Base-by-base conservation (phyloP, 2,113 vertebrate species). In the Phasianus colchicus region DNA sequence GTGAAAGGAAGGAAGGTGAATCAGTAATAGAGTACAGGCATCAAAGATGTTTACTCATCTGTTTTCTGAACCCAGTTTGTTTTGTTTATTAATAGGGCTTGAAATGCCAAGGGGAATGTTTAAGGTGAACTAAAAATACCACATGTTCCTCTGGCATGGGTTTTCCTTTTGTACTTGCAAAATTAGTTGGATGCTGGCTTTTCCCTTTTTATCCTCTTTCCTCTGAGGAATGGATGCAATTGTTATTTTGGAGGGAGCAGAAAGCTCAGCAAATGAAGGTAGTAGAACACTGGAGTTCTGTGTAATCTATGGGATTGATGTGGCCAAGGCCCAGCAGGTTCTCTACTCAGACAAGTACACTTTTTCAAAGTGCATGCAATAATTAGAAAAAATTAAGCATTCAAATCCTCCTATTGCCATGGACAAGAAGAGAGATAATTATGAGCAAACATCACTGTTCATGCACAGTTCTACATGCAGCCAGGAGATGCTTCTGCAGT, bases 1-100 rank as follows among this genome's bases (percentile, higher is more conserved):
- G 67, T 21, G 65, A 6, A 19, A 60, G 72, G 50, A 48, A 80
- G 88, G 86, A 72, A 54, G 50, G 60, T 70, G 47, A 89, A 66
- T 81, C 80, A n/a, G 55, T 19, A 72, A 58, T 50, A 22, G 57
- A 34, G 57, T 13, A 60, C 93, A 74, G 61, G 32, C 94, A 43
- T 42, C 81, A 88, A 2, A 86, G 83, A 42, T 89, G 52, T 85
- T 89, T 89, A 77, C 70, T 90, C 58, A 54, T 86, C 61, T 91
- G 86, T 83, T 96, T 97, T 50, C 72, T 52, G 83, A 75, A 92
- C 32, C 25, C 61, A n/a, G 42, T 67, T 74, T 94, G 79, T 67
- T 91, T 65, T 78, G 52, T 79, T 94, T 91, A 89, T 94, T 95
- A 92, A 95, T 92, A 88, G 82, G 89, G 80, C 91, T 90, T 86